Base-by-base conservation (phyloP, 2,113 vertebrate species). In the Sisor rabdophorus region DNA sequence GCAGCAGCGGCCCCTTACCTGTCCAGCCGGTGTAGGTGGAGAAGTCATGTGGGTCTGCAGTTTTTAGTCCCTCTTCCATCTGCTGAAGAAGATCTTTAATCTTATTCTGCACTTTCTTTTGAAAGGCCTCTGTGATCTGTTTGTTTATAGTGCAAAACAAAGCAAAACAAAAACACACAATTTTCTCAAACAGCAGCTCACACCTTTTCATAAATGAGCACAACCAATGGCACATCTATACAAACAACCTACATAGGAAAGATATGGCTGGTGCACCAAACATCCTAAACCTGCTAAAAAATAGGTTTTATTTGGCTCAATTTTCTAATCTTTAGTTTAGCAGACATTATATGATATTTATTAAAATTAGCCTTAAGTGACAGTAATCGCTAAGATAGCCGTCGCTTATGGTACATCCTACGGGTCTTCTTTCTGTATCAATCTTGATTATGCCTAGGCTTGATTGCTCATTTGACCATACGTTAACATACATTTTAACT, bases 31-130 rank as follows among this genome's bases (percentile, higher is more conserved):
- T 99, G 78, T 98, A 99, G 0, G 94, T 86, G 76, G 96, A 98
- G 85, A 94, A 96, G 73, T 99, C 97, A 9, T 99, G 96, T 0
- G 97, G 97, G 76, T 99, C 97, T 1, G 96, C 95, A 0, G 96
- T 99, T 88, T 95, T 98, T 73, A 99, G 87, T 13, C 97, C 97
- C 83, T 99, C 97, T 74, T 99, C 97, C 97, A 98, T 98, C 80
- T 99, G 97, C 70, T 94, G 93, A 3, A 98, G 89, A 63, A 98
- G 93, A 80, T 99, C 96, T 84, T 94, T 95, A 60, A 98, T 97
- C 92, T 98, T 99, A 80, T 86, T 89, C 81, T 96, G 93, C 72
- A 99, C 90, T 75, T 91, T 94, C 79, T 88, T 94, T 79, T 89
- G 82, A 78, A 98, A 96, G 0, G 20, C 85, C 64, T 88, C 76